phyloP scores from a whole-genome alignment of 2,888 invertebrate species.

The Coelinius sp. region DNA sequence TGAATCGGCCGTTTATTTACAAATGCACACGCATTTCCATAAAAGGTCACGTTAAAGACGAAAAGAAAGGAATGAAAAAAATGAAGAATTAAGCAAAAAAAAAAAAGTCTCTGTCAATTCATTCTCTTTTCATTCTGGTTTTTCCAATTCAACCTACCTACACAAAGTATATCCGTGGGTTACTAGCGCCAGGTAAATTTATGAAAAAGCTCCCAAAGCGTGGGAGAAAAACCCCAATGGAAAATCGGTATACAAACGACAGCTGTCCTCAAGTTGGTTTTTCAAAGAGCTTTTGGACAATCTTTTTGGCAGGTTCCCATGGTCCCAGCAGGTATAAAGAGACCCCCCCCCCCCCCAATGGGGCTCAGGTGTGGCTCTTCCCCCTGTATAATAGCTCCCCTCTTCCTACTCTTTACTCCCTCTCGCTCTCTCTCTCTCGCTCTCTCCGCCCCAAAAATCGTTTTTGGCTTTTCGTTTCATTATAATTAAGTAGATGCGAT shows the following conservation, averaged over 20 bases:
- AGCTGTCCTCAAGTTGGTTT: conserved; percentile 7
- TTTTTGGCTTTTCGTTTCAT: conserved; percentile 17
- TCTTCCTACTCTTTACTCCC: background rate
- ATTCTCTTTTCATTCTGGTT: conserved; percentile 8
- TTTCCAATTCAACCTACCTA: conserved; percentile 4
- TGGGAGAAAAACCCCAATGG: background rate
- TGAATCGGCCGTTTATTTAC: conserved; percentile 13
- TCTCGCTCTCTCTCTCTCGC: background rate
- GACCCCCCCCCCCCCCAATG: conserved; percentile 10
- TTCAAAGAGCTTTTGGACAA: conserved; percentile 2
- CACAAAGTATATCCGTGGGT: conserved; percentile 5
- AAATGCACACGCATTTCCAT: conserved; percentile 13
- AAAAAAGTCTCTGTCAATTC: conserved; percentile 17
- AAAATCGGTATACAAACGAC: background rate
- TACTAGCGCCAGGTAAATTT: conserved; percentile 21
- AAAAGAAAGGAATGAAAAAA: background rate
- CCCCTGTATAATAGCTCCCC: background rate
- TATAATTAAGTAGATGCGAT: conserved; percentile 40
- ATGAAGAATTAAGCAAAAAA: background rate
- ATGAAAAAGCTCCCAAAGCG: conserved; percentile 14
- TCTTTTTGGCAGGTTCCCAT: conserved; percentile 20
- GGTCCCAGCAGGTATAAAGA: conserved; percentile 18
- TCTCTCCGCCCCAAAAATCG: background rate
- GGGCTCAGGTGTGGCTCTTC: conserved; percentile 21
- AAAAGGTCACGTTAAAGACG: conserved; percentile 3